Conservation (phyloP, 2,888 invertebrate species). For the Pandemis corylana region DNA sequence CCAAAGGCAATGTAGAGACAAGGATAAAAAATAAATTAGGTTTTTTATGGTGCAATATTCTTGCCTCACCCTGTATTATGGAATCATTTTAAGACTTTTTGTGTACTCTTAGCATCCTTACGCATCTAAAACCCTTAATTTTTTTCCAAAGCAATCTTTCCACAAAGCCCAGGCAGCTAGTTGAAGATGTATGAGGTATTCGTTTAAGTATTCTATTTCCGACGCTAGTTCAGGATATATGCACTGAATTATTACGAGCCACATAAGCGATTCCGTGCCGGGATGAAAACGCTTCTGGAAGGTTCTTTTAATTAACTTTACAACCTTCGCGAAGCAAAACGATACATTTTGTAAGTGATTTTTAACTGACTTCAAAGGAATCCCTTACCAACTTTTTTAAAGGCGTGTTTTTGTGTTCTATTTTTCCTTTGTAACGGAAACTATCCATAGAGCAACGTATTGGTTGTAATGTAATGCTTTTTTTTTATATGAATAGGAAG, state of each 20-base stretch:
- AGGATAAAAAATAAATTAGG: too few relatives aligned
- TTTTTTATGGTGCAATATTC: too few relatives aligned
- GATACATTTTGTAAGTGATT: neutral
- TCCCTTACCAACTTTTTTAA: too few relatives aligned
- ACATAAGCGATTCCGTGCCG: conserved; percentile 13
- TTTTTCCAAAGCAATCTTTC: conserved; percentile 14
- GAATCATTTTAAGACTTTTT: too few relatives aligned
- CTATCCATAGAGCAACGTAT: too few relatives aligned
- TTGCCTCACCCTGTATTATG: too few relatives aligned
- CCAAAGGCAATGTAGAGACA: too few relatives aligned
- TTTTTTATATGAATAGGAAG: too few relatives aligned
- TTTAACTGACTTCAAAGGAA: neutral
- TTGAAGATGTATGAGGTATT: conserved; percentile 74
- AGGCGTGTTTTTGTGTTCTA: too few relatives aligned
- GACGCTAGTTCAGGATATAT: conserved; percentile 59
- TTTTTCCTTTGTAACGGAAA: too few relatives aligned
- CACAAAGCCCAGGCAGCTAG: conserved; percentile 42
- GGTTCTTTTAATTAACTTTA: conserved; percentile 6
- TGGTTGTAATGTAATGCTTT: too few relatives aligned
- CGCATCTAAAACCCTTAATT: neutral
- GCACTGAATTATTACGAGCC: conserved; percentile 66
- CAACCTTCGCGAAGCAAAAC: neutral
- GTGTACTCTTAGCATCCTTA: neutral
- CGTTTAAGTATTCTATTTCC: conserved; percentile 78
- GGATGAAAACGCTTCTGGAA: neutral